Conservation (phyloP, 2,888 invertebrate genomes). For the Buathra laborator region DNA sequence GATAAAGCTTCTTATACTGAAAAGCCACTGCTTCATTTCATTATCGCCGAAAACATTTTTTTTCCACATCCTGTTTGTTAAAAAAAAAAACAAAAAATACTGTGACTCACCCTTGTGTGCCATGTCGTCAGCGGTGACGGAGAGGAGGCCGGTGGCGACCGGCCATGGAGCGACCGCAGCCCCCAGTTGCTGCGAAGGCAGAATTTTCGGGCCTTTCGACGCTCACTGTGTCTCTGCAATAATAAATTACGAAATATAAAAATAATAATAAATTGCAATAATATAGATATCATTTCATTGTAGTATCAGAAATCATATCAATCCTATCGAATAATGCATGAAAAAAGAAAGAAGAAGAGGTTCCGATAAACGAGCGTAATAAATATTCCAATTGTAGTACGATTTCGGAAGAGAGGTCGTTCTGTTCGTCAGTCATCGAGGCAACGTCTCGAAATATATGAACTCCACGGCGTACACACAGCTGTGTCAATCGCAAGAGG, state of each 20-base stretch:
- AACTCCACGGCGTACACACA: conserved; percentile 23
- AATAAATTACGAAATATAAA: conserved; percentile 22
- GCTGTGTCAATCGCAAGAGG: conserved; percentile 62
- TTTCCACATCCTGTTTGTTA: too few species aligned
- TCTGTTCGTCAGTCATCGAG: conserved; percentile 3
- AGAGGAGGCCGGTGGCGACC: conserved; percentile 88
- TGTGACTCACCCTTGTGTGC: conserved; percentile 92
- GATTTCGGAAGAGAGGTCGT: neutral
- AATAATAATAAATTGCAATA: conserved; percentile 10
- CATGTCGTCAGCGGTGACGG: conserved; percentile 92
- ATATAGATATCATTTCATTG: neutral
- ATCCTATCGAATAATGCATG: neutral
- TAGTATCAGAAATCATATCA: neutral
- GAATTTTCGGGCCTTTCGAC: conserved; percentile 87
- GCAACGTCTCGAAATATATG: neutral
- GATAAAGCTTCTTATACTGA: too few species aligned
- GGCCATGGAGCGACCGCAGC: conserved; percentile 94
- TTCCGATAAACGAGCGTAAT: neutral
- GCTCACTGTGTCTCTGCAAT: conserved; percentile 81
- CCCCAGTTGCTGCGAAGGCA: conserved; percentile 93
- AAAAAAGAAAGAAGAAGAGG: neutral
- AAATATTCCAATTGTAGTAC: neutral
- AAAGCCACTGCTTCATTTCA: too few species aligned
- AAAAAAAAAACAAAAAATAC: too few species aligned
- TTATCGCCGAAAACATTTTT: too few species aligned